Base-by-base conservation (phyloP, 35 echinoderm and acorn worm species). In the Holothuria glaberrima region DNA sequence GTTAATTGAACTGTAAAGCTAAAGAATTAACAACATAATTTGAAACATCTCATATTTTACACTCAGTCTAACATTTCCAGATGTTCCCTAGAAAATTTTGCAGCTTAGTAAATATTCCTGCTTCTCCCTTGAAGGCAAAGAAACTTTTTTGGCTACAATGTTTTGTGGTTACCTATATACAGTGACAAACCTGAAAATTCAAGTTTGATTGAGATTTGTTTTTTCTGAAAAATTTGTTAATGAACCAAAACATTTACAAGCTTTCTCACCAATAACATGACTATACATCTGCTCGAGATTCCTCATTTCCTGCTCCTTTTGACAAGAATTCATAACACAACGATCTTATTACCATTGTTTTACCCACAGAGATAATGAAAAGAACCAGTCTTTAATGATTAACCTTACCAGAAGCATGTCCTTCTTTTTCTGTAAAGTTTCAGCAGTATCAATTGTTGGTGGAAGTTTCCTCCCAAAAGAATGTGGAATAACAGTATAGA, bases 391-490 rank as follows among this genome's bases (percentile, higher is more conserved):
- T 54, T 54, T 54, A 9, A 12, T 54, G 5, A 54, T 54, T 54
- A 54, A 54, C 50, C 82, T 89, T 58, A 97, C 95, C 89, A 97
- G 68, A 9, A 97, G 86, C 95, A 97, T 97, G 68, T 97, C 95
- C 46, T 66, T 97, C 86, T 97, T 97, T 3, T 65, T 84, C 62
- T 91, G 92, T 12, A 97, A 76, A 32, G 67, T 89, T 63, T 97
- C 95, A 29, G 74, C 74, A 59, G 86, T 44, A 67, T 89, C 68
- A 59, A 97, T 97, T 18, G 83, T 58, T 36, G 95, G 92, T 31
- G 95, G 95, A 9, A 97, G 38, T 73, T 97, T 97, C 19, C 95
- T 86, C 18, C 92, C 95, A 89, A 97, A 94, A 45, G 95, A 94
- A 71, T 97, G 95, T 12, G 95, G 95, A 27, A 94, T 94, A 7